A percentile compares a stretch with the other conserved stretches of the same genome.
Evolutionary conservation across 1,140 invertebrate species (phyloP).

Genomic region (Drosophila virilis): DNA sequence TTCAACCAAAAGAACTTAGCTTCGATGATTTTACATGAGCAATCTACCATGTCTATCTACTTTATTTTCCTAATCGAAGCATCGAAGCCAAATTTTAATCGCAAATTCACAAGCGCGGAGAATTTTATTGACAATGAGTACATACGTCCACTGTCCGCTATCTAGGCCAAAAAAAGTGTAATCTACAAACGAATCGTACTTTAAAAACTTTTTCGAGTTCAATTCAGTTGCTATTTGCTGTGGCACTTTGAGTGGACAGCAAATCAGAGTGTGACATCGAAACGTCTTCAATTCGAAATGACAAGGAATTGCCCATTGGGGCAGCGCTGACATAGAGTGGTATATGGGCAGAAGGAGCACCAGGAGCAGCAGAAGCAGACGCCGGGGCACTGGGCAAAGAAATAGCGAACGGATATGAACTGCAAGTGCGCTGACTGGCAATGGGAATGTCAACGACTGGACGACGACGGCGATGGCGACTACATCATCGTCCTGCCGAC

Average conservation of each 20-base stretch:
- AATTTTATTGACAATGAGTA: neutral
- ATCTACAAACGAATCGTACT: conserved; percentile 1
- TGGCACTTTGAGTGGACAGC: conserved; percentile 32
- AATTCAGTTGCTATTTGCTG: conserved; percentile 29
- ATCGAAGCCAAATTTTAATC: neutral
- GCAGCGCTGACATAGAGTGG: conserved; percentile 7
- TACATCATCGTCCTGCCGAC: conserved; percentile 51
- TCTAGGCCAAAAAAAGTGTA: neutral
- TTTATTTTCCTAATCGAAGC: neutral
- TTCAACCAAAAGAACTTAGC: no score
- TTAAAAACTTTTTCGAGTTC: conserved; percentile 18
- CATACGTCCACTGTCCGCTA: neutral
- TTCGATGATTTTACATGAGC: no score
- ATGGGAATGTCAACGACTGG: conserved; percentile 19
- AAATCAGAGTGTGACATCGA: conserved; percentile 51
- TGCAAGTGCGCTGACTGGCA: conserved; percentile 32
- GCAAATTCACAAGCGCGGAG: neutral
- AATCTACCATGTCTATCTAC: no score
- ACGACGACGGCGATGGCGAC: conserved; percentile 1
- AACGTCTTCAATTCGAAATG: conserved; percentile 48
- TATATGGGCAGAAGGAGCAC: neutral
- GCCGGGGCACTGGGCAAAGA: neutral
- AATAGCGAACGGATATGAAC: conserved; percentile 53
- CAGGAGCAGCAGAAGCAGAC: neutral
- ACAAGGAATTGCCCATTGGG: conserved; percentile 22